Base-by-base conservation (phyloP, 2,797 vertebrate species). In the Syngnathus rostellatus region DNA sequence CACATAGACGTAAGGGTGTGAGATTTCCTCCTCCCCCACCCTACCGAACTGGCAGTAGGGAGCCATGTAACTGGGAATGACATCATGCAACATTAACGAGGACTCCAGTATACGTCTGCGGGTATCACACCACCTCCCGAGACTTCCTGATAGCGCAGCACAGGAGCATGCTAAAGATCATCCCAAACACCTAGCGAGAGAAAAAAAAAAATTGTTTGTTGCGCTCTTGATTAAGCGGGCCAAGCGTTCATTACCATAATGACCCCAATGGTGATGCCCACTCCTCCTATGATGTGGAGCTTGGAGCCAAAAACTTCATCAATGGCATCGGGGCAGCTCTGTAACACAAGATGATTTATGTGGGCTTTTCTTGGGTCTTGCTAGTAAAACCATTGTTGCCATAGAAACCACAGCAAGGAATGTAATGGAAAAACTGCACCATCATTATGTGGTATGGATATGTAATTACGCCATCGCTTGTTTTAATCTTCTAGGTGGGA, bases 101-200 rank as follows among this genome's bases (percentile, higher is more conserved):
- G 60, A 67, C 67, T 65, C 68, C 1, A 19, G 61, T 48, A 57
- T 53, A 64, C 23, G 16, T 48, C 25, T n/a, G 71, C 4, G 14
- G 72, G 59, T 50, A n/a, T 84, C 86, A 99, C 86, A 99, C 95
- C 89, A 99, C 93, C 84, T 98, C 96, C 64, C 92, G 90, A 80
- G 89, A 95, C 86, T 89, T 95, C 81, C 94, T 93, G 85, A 98
- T 97, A 68, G 96, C 95, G 14, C 96, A 98, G 88, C 94, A 96
- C 63, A 98, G 88, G 74, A 98, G 84, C 94, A 98, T 97, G 83
- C 95, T 99, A 84, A 98, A 98, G 85, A 99, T 93, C 96, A 99
- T 97, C 65, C 96, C 96, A 6, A 99, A 94, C 67, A 98, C 83
- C 97, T 99, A 88, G 68, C 17, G 81, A 75, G 46, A 77, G 46